phyloP scores from a whole-genome alignment of 1,140 invertebrate genomes.

The Phenacoccus solenopsis region DNA sequence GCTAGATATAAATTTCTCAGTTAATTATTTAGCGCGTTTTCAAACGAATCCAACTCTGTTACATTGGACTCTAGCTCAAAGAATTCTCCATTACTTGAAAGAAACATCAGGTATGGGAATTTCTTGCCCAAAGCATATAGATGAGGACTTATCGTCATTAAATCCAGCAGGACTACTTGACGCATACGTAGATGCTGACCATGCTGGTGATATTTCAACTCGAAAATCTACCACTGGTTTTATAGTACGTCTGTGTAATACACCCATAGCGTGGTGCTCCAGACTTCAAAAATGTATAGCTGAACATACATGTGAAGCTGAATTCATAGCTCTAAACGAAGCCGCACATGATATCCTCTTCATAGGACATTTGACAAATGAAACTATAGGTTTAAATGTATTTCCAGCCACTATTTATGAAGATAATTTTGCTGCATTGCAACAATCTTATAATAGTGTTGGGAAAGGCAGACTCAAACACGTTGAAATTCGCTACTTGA shows the following conservation, averaged over 20 bases:
- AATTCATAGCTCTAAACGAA: conserved; percentile 6
- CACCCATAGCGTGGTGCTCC: not conserved
- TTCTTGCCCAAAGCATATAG: not conserved
- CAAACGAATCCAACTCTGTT: conserved; percentile 14
- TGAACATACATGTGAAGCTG: not conserved
- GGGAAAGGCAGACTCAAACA: not conserved
- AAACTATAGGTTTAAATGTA: not conserved
- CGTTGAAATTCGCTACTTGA: conserved; percentile 20
- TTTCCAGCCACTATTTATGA: not conserved
- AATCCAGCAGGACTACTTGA: not conserved
- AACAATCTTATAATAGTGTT: not conserved
- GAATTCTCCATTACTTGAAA: not conserved
- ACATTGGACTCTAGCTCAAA: not conserved
- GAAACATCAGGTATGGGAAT: not conserved
- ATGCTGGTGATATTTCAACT: not conserved
- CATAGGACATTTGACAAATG: not conserved
- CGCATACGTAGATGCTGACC: conserved; percentile 13
- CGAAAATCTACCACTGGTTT: conserved; percentile 16
- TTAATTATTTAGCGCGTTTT: conserved; percentile 25
- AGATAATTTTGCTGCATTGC: conserved; percentile 7
- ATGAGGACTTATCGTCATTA: not conserved
- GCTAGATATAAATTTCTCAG: conserved; percentile 32
- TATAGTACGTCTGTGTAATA: not conserved
- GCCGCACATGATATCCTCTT: not conserved
- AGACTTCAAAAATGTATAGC: conserved; percentile 7